Evolutionary conservation across 2,888 invertebrate species (phyloP).

Genomic region (Pachydiplax longipennis): DNA sequence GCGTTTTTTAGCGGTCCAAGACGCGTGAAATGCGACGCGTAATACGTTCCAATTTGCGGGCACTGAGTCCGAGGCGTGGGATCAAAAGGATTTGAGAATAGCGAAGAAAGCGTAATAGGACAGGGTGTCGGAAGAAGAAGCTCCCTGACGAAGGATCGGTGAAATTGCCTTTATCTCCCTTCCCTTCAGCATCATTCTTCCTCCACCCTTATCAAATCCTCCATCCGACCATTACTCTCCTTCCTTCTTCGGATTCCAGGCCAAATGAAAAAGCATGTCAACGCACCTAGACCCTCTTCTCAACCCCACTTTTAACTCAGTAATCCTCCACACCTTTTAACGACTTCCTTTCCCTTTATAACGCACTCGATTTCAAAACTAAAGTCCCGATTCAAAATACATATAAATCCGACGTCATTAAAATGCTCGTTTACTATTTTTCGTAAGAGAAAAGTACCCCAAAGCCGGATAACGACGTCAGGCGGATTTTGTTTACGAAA

Average conservation of each 20-base stretch:
- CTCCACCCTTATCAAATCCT: slow-evolving; percentile 30
- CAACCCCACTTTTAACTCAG: too few species aligned
- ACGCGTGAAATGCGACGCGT: not conserved
- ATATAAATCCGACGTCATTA: not conserved
- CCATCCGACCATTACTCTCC: slow-evolving; percentile 11
- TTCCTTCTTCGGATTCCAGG: not conserved
- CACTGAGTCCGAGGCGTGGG: not conserved
- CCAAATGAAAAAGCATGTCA: slow-evolving; percentile 40
- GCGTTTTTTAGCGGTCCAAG: not conserved
- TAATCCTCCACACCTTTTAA: not conserved
- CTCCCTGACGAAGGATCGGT: not conserved
- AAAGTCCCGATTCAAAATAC: not conserved
- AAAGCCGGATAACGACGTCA: not conserved
- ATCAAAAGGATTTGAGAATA: not conserved
- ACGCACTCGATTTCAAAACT: not conserved
- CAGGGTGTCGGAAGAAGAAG: not conserved
- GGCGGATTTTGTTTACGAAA: not conserved
- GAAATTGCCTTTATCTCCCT: slow-evolving; percentile 36
- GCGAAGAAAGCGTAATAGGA: not conserved
- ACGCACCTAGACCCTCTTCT: not conserved
- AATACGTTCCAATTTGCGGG: not conserved
- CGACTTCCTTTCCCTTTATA: not conserved
- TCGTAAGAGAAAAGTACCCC: not conserved
- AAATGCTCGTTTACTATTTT: not conserved
- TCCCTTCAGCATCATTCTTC: slow-evolving; percentile 2